A percentile compares a stretch with the other conserved stretches of the same genome.
Conservation (phyloP, 2,797 vertebrate genomes). For the Xenentodon cancila region DNA sequence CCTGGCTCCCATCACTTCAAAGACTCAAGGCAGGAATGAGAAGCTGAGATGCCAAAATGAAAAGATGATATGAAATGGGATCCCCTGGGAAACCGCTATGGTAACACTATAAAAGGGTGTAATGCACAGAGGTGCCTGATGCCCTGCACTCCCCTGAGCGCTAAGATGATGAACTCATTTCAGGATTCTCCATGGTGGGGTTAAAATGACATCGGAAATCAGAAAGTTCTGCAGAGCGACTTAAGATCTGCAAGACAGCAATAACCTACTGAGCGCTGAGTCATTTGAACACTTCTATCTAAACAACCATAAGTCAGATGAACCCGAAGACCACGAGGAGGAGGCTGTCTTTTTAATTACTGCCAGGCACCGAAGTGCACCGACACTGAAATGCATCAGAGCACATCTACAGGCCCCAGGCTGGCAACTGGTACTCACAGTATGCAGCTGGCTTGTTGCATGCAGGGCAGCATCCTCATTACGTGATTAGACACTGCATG, state of each 20-base stretch:
- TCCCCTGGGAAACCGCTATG: conserved; percentile 18
- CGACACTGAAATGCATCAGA: conserved; percentile 46
- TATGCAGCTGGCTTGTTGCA: conserved; percentile 54
- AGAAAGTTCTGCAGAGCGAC: conserved; percentile 15
- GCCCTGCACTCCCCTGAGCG: conserved; percentile 10
- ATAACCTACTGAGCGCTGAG: conserved; percentile 18
- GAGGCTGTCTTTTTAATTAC: conserved; percentile 54
- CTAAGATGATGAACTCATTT: conserved; percentile 25
- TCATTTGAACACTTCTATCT: conserved; percentile 45
- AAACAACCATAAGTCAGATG: conserved; percentile 51
- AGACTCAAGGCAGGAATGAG: not conserved
- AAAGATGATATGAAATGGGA: conserved; percentile 17
- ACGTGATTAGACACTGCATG: conserved; percentile 32
- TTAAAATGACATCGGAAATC: conserved; percentile 10
- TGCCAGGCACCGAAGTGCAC: conserved; percentile 40
- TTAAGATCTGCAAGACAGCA: not conserved
- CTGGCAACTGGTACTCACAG: conserved; percentile 51
- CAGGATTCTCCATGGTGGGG: not conserved
- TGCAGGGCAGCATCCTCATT: conserved; percentile 46
- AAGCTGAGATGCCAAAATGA: not conserved
- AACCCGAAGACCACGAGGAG: conserved; percentile 34
- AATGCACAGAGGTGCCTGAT: conserved; percentile 9
- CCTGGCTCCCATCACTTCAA: conserved; percentile 8
- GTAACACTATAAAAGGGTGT: conserved; percentile 3
- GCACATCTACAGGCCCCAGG: conserved; percentile 36